Percentiles rank a stretch among this genome's conserved stretches.
Conservation (phyloP, 2,113 vertebrate genomes). For the Isichthys henryi region DNA sequence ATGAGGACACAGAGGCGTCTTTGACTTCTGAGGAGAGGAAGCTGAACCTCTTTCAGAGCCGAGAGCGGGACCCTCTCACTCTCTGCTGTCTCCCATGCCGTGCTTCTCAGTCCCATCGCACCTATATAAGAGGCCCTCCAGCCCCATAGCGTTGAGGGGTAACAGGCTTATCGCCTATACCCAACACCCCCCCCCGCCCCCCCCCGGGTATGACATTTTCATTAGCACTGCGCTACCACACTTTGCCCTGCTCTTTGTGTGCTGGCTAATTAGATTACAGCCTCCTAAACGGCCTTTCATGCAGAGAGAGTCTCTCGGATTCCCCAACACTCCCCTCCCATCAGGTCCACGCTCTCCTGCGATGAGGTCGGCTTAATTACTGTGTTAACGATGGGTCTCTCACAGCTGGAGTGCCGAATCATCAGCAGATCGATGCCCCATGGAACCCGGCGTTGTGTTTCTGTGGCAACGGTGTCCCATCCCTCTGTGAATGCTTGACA, state of each 20-base stretch:
- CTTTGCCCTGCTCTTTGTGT: background rate
- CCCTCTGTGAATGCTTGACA: background rate
- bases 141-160: background rate
- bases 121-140: background rate
- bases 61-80: background rate
- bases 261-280: slow-evolving; percentile 12
- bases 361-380: background rate
- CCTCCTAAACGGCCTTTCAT: background rate
- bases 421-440: background rate
- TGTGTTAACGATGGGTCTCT: background rate
- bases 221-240: slow-evolving; percentile 1
- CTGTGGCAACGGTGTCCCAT: background rate
- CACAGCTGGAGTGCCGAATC: background rate
- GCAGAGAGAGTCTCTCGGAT: background rate
- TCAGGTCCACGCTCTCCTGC: background rate
- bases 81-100: background rate
- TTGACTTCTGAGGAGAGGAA: background rate
- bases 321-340: background rate
- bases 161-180: background rate
- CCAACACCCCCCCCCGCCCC: background rate
- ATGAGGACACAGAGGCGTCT: background rate
- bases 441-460: background rate
- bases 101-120: background rate
- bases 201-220: slow-evolving; percentile 6
- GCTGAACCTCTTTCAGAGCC: background rate